These are phyloP conservation scores for Margarornis squamiger DNA, from an alignment of 2,797 vertebrate genomes.

Conservation along the genomic window DNA sequence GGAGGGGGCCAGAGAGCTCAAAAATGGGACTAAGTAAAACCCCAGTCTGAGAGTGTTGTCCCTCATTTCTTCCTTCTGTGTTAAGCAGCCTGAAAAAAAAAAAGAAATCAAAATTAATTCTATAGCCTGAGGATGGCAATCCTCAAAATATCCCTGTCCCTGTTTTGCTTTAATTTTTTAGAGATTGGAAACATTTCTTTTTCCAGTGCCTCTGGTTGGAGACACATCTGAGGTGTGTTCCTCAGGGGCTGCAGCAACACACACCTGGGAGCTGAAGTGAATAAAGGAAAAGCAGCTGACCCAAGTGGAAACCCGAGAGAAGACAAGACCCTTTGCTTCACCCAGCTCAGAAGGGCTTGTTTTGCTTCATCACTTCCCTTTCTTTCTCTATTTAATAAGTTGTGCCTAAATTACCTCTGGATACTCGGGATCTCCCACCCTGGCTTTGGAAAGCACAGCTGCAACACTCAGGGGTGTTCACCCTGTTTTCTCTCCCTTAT, in stretches of 20 bases:
- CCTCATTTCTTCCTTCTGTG: background rate
- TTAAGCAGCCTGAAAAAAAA: background rate
- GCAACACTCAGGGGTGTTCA: background rate
- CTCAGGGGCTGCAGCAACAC: background rate
- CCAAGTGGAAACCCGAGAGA: background rate
- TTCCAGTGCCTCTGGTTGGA: background rate
- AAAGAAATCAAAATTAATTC: background rate
- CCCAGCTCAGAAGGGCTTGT: background rate
- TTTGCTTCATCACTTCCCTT: background rate
- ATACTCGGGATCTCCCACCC: rapidly evolving
- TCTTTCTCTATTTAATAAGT: background rate
- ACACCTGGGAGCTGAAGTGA: background rate
- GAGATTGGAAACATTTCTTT: background rate
- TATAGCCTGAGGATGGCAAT: background rate
- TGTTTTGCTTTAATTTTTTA: background rate
- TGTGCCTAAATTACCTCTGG: background rate
- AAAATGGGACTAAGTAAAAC: background rate
- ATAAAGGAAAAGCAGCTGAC: background rate
- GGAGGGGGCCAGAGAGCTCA: background rate
- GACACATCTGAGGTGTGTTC: background rate
- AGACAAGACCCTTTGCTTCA: background rate
- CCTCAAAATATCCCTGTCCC: background rate
- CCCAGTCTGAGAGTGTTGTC: rapidly evolving
- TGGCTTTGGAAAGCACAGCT: background rate
- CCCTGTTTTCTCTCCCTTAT: rapidly evolving